Evolutionary conservation across 2,888 invertebrate genomes (phyloP), one percentile per base, ranked within the genome.

Genomic region (Zhuqinia jingwanae): DNA sequence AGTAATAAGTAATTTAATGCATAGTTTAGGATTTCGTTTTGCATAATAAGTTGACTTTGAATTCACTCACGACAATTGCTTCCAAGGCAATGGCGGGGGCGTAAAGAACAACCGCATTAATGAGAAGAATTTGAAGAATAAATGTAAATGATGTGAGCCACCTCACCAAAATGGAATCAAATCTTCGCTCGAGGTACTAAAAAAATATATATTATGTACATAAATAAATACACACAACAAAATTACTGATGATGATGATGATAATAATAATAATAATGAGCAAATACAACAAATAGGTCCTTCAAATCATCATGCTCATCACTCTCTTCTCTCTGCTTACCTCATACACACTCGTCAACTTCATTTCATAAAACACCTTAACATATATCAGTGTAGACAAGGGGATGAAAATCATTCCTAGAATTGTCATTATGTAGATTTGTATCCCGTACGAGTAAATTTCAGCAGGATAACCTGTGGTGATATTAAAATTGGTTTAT

Each of bases 31-130:
- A 36, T 36, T 8, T 36, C 8, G 3, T 36, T 36, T 36, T 36
- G 36, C 36, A 3, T 36, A n/a, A n/a, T n/a, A n/a, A n/a, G 30
- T 36, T 36, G 36, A 36, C 36, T 36, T 36, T 36, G 36, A 36
- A 36, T 36, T 8, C 11, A 0, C 92, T 91, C 5, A 92, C 84
- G 11, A 85, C 92, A 45, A 92, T 91, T 86, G 91, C 88, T 84
- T 91, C 89, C 11, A 92, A 75, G 58, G 91, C 91, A 68, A 92
- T 89, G 8, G 92, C 90, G 5, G 92, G 92, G 0, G 92, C 91
- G 88, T 90, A 92, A 5, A 92, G 89, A 0, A 91, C 91, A 47
- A 92, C 91, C 0, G 91, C 91, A 77, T 91, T 89, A n/a, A 88
- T 75, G 1, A 89, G 63, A 0, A 84, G 13, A 17, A 89, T 78